Conservation (phyloP, 2,797 vertebrate genomes). For the Semaprochilodus insignis region DNA sequence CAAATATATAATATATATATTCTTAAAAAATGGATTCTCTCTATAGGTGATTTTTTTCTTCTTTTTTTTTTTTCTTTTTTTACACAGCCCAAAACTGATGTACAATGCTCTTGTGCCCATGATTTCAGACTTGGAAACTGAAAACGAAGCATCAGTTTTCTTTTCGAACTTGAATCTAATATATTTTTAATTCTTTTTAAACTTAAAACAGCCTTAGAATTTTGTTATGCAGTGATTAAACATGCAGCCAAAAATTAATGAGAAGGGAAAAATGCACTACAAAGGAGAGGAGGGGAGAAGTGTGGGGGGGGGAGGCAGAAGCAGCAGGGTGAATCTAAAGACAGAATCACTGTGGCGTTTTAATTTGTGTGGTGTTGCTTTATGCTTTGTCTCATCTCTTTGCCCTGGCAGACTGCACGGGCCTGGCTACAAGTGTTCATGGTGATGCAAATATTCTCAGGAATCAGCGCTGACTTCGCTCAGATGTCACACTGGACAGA, state of each 20-base stretch:
- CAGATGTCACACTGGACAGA: slow-evolving; percentile 63
- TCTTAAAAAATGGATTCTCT: slow-evolving; percentile 86
- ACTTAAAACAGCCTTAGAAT: slow-evolving; percentile 85
- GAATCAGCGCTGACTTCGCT: slow-evolving; percentile 65
- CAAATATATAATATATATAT: slow-evolving; percentile 87
- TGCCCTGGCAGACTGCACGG: slow-evolving; percentile 67
- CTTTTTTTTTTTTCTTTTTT: background rate
- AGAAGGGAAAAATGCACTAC: slow-evolving; percentile 46
- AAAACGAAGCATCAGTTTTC: slow-evolving; percentile 69
- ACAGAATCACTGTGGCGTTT: slow-evolving; percentile 68
- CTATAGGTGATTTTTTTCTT: slow-evolving; percentile 79
- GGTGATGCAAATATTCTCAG: slow-evolving; percentile 68
- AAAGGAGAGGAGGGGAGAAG: slow-evolving; percentile 74
- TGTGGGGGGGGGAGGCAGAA: slow-evolving; percentile 67
- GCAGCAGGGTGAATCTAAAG: slow-evolving; percentile 77
- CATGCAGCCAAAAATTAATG: slow-evolving; percentile 74
- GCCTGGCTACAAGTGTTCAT: slow-evolving; percentile 66
- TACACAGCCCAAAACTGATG: slow-evolving; percentile 78
- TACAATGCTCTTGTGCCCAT: slow-evolving; percentile 79
- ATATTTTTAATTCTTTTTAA: slow-evolving; percentile 65
- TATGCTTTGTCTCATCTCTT: slow-evolving; percentile 65
- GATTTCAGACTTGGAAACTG: slow-evolving; percentile 76
- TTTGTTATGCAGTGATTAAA: slow-evolving; percentile 83
- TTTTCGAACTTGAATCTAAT: slow-evolving; percentile 59
- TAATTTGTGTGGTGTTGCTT: slow-evolving; percentile 74